Conservation (phyloP, 1,140 invertebrate species). For the Drosophila rufa region DNA sequence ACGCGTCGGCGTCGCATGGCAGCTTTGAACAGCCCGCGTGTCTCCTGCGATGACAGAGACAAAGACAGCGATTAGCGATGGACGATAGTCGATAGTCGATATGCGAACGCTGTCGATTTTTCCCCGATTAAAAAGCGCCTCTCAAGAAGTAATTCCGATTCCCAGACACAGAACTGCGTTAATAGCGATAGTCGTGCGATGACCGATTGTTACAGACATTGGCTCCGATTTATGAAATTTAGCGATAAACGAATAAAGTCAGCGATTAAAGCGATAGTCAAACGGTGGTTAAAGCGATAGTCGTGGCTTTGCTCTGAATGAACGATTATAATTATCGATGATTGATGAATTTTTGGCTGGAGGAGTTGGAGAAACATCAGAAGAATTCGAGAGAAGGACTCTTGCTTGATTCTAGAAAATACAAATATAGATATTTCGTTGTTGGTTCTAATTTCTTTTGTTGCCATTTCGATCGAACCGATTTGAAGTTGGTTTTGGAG, state of each 20-base stretch:
- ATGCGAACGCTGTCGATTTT: background rate
- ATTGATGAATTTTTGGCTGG: conserved; percentile 25
- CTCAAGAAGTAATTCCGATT: conserved; percentile 2
- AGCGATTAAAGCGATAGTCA: conserved; percentile 30
- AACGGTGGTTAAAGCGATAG: conserved; percentile 17
- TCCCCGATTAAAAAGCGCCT: conserved; percentile 1
- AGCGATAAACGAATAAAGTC: conserved; percentile 16
- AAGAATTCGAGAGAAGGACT: conserved; percentile 10
- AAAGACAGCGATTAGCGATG: conserved; percentile 33
- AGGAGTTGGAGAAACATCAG: conserved; percentile 26
- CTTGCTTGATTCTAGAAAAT: conserved; percentile 6
- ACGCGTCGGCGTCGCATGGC: conserved; percentile 74
- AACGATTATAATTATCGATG: conserved; percentile 27
- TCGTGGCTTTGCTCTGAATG: conserved; percentile 25
- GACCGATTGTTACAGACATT: background rate
- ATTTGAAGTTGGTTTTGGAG: conserved; percentile 8
- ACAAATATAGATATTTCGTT: background rate
- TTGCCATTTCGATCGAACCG: conserved; percentile 7
- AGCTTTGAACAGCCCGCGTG: conserved; percentile 70
- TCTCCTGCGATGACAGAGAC: conserved; percentile 43
- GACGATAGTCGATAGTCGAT: conserved; percentile 5
- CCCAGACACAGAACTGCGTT: background rate
- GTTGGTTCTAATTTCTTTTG: conserved; percentile 15
- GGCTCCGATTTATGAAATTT: background rate
- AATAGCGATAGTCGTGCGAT: conserved; percentile 4